phyloP scores from a whole-genome alignment of 2,888 invertebrate species.

The Urechis unicinctus region DNA sequence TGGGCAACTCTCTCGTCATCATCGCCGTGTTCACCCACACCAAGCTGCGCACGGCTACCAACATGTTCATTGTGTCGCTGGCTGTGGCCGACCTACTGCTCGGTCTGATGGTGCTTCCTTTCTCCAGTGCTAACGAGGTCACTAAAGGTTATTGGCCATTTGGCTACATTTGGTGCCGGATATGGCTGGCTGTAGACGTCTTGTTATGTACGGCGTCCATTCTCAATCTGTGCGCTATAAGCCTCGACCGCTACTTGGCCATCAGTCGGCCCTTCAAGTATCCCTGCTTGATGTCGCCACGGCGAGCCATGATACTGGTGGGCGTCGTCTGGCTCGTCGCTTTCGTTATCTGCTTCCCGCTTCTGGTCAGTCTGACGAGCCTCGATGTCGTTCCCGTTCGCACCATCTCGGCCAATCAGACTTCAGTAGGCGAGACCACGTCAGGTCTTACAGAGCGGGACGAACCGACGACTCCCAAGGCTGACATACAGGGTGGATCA shows the following conservation, averaged over 20 bases:
- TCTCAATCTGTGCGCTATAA: constrained; percentile 90
- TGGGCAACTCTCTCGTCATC: constrained; percentile 88
- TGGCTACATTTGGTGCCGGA: constrained; percentile 89
- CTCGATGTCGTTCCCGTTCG: too few species aligned
- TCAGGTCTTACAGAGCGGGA: too few species aligned
- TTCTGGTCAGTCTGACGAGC: too few species aligned
- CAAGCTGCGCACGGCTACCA: constrained; percentile 88
- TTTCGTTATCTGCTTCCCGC: constrained; percentile 94
- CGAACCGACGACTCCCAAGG: too few species aligned
- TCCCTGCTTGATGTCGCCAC: constrained; percentile 76
- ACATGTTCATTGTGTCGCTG: constrained; percentile 92
- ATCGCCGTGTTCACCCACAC: constrained; percentile 78
- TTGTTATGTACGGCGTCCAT: constrained; percentile 99
- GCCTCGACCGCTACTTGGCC: constrained; percentile 82
- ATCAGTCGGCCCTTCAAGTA: constrained; percentile 94
- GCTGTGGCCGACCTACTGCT: constrained; percentile 93
- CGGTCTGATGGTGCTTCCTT: constrained; percentile 90
- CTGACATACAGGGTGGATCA: too few species aligned
- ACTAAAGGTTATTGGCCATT: constrained; percentile 72
- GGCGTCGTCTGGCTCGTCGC: constrained; percentile 91
- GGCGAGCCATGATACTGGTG: constrained; percentile 77
- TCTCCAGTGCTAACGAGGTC: constrained; percentile 83
- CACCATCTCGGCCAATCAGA: too few species aligned
- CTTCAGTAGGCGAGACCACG: too few species aligned
- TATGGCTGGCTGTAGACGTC: constrained; percentile 95